Conservation (phyloP, 2,888 invertebrate genomes). For the Drosophila flavopinicola region DNA sequence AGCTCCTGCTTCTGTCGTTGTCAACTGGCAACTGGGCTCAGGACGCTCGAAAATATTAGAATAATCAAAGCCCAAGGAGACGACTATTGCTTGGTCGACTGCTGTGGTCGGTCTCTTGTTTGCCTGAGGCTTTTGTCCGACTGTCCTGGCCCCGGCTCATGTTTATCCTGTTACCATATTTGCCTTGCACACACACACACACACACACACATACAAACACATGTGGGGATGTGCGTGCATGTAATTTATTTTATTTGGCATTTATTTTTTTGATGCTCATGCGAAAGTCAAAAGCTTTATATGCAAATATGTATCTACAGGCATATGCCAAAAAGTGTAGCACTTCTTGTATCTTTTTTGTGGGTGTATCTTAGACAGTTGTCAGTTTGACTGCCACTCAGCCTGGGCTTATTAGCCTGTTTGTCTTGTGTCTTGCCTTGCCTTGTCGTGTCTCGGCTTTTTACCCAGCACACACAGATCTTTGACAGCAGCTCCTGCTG, state of each 20-base stretch:
- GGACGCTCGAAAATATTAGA: constrained; percentile 35
- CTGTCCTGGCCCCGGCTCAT: constrained; percentile 21
- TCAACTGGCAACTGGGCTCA: constrained; percentile 17
- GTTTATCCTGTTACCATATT: constrained; percentile 60
- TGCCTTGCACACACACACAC: constrained; percentile 12
- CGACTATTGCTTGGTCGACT: constrained; percentile 17
- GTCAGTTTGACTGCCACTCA: constrained; percentile 43
- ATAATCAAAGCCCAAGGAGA: constrained; percentile 62
- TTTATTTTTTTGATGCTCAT: constrained; percentile 61
- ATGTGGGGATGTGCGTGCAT: constrained; percentile 31
- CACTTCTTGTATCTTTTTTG: constrained; percentile 37
- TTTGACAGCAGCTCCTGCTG: constrained; percentile 26
- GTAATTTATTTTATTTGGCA: constrained; percentile 76
- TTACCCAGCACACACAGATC: constrained; percentile 12
- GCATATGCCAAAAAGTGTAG: constrained; percentile 49
- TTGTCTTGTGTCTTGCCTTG: constrained; percentile 33
- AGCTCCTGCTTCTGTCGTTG: constrained; percentile 17
- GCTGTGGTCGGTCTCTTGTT: constrained; percentile 37
- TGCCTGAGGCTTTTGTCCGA: constrained; percentile 46
- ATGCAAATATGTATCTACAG: constrained; percentile 69
- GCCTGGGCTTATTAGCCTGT: constrained; percentile 54
- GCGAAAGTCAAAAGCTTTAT: constrained; percentile 73
- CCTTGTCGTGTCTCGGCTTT: constrained; percentile 22
- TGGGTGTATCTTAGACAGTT: constrained; percentile 48
- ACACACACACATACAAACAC: constrained; percentile 5